Evolutionary conservation across 2,113 vertebrate species (phyloP), one percentile per base, ranked within the genome.

Genomic region (Rhinoderma darwinii): DNA sequence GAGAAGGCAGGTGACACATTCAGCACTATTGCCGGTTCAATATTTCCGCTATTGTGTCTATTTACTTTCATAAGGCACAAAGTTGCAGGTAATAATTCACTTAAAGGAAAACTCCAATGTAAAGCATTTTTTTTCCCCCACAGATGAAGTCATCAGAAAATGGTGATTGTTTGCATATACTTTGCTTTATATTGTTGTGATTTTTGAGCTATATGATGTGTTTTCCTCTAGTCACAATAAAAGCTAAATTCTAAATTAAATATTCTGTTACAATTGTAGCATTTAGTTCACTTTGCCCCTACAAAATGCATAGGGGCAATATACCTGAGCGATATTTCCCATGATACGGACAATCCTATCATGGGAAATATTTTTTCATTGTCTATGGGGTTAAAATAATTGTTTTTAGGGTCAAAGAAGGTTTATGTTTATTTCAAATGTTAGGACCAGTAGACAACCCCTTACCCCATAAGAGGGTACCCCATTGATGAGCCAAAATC

Each of bases 1-100:
- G 86, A 61, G 79, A 35, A 32, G 66, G 79, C 35, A 87, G 86
- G 47, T 82, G 79, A 75, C 74, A 25, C 56, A 50, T 80, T 86
- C 59, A 86, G 30, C 77, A 70, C 32, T 37, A 39, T 78, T 20
- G 35, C 56, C 25, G 0, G 77, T 74, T 80, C 35, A 12, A 43
- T 41, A 41, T 81, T 56, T 43, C 22, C 18, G 2, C 14, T 76
- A 44, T 32, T 61, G 70, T 20, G 22, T 30, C 70, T 74, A 15
- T 74, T 70, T 56, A 15, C 35, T 35, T 47, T 72, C 17, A 32
- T 30, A 66, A 82, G 37, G 12, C 56, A 37, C 76, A 25, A 39
- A 54, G 51, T 39, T 41, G 14, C 14, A 27, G 51, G 11, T 50
- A 37, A 37, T 20, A 70, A 7, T 37, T 70, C 15, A 20, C 30